Base-by-base conservation (phyloP, 2,888 invertebrate species). In the Pollenia amentaria region DNA sequence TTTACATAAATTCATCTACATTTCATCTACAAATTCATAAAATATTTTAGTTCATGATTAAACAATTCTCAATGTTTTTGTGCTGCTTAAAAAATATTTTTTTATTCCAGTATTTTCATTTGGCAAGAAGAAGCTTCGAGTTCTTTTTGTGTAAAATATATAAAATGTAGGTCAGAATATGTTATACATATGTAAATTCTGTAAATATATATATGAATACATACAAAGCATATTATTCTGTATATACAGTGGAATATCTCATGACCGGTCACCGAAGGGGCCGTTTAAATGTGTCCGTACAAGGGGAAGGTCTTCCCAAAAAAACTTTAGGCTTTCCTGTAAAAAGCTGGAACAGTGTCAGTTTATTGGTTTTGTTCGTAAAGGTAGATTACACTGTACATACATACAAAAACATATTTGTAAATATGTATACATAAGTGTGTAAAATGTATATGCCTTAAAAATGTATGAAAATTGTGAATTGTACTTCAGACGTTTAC, bases 11-110 rank as follows among this genome's bases (percentile, higher is more conserved):
- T 65, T 46, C 38, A 38, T n/a, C 9, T n/a, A 51, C 40, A 65
- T 44, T 29, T 44, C 16, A 44, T 21, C 1, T 42, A 6, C 14
- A 29, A 18, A 14, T 29, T 48, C 7, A 12, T 46, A 29, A 75
- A 42, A 75, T 69, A 80, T 78, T 84, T 57, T 51, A 67, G 72
- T 84, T 84, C 73, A 84, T 73, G 84, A 57, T 73, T 84, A 73
- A 65, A 70, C 70, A 83, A 77, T 70, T 29, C 48, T 53, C 46
- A 64, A 67, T 42, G 55, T 65, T 80, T 29, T 80, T 75, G 64
- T 62, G 12, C 40, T 69, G 57, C 38, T 69, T 18, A n/a, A 69
- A 40, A 69, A 69, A 60, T 60, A 60, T 69, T 60, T 78, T 38
- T 69, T 38, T 29, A 70, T 82, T 53, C 42, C 62, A 12, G 29